These are phyloP conservation scores for Pseudobourletiella spinata DNA, from an alignment of 1,140 invertebrate genomes.

Conservation along the genomic window DNA sequence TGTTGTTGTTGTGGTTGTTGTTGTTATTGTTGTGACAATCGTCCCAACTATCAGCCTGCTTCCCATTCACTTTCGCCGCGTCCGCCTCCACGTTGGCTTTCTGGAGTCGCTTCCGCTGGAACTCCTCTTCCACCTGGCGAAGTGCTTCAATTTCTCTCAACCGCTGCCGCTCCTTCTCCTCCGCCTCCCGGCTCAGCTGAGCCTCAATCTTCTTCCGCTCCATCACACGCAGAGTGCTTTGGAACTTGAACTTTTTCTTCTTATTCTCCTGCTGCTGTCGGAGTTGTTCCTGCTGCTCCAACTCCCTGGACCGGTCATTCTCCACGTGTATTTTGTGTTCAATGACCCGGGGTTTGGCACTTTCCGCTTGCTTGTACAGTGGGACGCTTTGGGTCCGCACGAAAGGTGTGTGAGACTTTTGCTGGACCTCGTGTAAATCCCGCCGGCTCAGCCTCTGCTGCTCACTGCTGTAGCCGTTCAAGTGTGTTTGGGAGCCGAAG, in stretches of 20 bases:
- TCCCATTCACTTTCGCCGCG: not conserved
- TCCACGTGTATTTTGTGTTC: not conserved
- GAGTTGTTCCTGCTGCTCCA: constrained; percentile 26
- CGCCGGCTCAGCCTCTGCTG: not conserved
- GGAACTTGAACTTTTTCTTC: constrained; percentile 64
- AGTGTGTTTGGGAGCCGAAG: not conserved
- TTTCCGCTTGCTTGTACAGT: not conserved
- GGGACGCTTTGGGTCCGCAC: constrained; percentile 23
- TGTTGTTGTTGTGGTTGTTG: not conserved
- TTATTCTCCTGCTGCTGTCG: constrained; percentile 38
- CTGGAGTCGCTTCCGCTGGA: constrained; percentile 57
- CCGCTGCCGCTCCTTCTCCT: constrained; percentile 62
- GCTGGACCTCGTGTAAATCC: not conserved
- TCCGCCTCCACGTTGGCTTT: constrained; percentile 15
- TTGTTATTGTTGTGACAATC: constrained; percentile 3
- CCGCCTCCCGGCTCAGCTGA: constrained; percentile 61
- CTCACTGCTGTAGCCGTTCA: not conserved
- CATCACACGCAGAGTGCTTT: constrained; percentile 66
- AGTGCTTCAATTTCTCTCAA: constrained; percentile 66
- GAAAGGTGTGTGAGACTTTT: constrained; percentile 15
- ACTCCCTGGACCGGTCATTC: not conserved
- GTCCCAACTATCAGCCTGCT: not conserved
- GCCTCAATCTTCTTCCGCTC: constrained; percentile 63
- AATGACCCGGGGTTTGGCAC: not conserved
- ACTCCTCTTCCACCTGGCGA: constrained; percentile 63